Evolutionary conservation across 2,888 invertebrate species (phyloP).

Genomic region (Diplazon laetatorius): DNA sequence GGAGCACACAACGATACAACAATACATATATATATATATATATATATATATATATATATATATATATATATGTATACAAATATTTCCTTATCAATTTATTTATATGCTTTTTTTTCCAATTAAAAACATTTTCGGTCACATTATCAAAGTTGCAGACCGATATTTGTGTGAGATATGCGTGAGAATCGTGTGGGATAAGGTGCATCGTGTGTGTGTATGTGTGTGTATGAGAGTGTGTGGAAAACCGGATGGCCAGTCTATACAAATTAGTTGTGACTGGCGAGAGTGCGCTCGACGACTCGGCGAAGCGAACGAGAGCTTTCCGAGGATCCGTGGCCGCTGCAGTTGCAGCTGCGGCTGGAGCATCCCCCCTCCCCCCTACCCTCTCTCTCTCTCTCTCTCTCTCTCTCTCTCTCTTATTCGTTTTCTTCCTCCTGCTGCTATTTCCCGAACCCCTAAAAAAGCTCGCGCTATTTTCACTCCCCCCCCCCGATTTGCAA

Average conservation of each 20-base stretch:
- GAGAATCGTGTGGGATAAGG: neutral
- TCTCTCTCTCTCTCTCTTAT: conserved; percentile 22
- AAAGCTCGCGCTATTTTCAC: conserved; percentile 38
- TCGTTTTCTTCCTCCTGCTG: too few relatives aligned
- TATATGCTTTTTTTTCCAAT: too few relatives aligned
- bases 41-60: neutral
- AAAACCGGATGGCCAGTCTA: conserved; percentile 20
- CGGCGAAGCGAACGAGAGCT: conserved; percentile 11
- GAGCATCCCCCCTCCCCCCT: too few relatives aligned
- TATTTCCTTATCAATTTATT: too few relatives aligned
- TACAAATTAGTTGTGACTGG: conserved; percentile 34
- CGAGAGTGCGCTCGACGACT: conserved; percentile 36
- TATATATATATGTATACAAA: too few relatives aligned
- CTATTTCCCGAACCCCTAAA: conserved; percentile 7
- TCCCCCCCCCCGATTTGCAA: conserved; percentile 44
- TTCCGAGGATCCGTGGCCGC: conserved; percentile 9
- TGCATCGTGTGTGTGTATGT: neutral
- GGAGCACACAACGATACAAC: too few relatives aligned
- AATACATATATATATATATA: too few relatives aligned
- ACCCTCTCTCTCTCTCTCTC: conserved; percentile 19
- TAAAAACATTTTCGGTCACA: neutral
- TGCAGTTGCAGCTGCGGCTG: neutral
- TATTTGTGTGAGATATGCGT: conserved; percentile 1
- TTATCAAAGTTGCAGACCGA: neutral
- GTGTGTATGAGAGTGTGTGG: neutral